Evolutionary conservation across 2,797 vertebrate genomes (phyloP), one percentile per base, ranked within the genome.

Genomic region (Notolepis coatsorum): DNA sequence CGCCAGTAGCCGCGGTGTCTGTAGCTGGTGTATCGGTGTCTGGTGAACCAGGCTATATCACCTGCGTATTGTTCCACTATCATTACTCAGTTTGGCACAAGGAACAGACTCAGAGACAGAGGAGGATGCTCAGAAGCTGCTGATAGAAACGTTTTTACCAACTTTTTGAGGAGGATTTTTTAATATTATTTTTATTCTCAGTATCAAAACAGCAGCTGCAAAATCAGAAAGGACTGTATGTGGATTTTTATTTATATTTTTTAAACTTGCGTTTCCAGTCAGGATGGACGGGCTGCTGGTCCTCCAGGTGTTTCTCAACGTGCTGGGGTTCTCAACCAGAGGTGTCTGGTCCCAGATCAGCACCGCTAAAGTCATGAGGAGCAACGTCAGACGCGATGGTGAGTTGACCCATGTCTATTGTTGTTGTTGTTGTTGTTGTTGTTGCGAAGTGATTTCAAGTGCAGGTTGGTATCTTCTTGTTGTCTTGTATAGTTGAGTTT

Each of bases 371-470:
- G 85, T 84, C 48, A 49, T 88, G 37, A 81, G 85, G 43, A 71
- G 88, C 5, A 91, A 81, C 86, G 41, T 58, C 45, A 87, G 89
- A 45, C 85, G 82, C 60, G 86, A 90, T 38, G 92, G 92, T 92
- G 64, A 92, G 91, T 62, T 13, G 13, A 3, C 12, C 43, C 54
- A n/a, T n/a, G n/a, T n/a, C n/a, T n/a, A n/a, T n/a, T n/a, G n/a
- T n/a, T n/a, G n/a, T n/a, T n/a, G n/a, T n/a, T n/a, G 24, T n/a
- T 8, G 37, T 38, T 23, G 6, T 24, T 6, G 24, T 20, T 24
- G 50, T 12, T 53, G 50, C 37, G 20, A 24, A 21, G 35, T 17
- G 33, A 53, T 21, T 17, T n/a, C n/a, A n/a, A n/a, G n/a, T n/a
- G n/a, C n/a, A n/a, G n/a, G n/a, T n/a, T n/a, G n/a, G n/a, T n/a